These are phyloP conservation scores for Xerus inauris DNA, from an alignment of 2,113 vertebrate genomes.

Conservation along the genomic window DNA sequence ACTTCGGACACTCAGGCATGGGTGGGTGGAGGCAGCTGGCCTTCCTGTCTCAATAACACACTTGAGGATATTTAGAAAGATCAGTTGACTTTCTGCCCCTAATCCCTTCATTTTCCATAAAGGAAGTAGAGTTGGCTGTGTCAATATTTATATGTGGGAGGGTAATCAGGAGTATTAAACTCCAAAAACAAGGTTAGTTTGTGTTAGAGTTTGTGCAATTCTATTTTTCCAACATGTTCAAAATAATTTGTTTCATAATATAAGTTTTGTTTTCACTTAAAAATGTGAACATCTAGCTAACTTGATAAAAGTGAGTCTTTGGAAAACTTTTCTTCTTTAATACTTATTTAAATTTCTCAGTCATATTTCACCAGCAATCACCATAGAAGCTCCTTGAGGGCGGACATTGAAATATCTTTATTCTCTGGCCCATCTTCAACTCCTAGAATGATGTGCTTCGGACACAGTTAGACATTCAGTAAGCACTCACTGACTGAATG, in stretches of 20 bases:
- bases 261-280: neutral
- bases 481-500: neutral
- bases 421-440: neutral
- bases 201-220: neutral
- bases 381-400: neutral
- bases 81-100: constrained; percentile 4
- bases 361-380: neutral
- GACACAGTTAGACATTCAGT: neutral
- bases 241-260: neutral
- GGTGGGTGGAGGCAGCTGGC: neutral
- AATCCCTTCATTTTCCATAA: constrained; percentile 40
- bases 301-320: neutral
- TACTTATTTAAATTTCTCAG: neutral
- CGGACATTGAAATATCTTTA: neutral
- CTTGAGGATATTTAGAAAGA: constrained; percentile 56
- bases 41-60: constrained; percentile 62
- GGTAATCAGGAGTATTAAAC: constrained; percentile 11
- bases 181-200: neutral
- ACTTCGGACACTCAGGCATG: neutral
- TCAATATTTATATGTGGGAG: constrained; percentile 59
- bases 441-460: neutral
- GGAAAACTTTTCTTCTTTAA: neutral
- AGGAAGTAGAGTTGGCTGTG: neutral
- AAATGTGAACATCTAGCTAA: neutral
- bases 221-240: neutral